Base-by-base conservation (phyloP, 1,140 invertebrate genomes). In the Drosophila pruinosa region DNA sequence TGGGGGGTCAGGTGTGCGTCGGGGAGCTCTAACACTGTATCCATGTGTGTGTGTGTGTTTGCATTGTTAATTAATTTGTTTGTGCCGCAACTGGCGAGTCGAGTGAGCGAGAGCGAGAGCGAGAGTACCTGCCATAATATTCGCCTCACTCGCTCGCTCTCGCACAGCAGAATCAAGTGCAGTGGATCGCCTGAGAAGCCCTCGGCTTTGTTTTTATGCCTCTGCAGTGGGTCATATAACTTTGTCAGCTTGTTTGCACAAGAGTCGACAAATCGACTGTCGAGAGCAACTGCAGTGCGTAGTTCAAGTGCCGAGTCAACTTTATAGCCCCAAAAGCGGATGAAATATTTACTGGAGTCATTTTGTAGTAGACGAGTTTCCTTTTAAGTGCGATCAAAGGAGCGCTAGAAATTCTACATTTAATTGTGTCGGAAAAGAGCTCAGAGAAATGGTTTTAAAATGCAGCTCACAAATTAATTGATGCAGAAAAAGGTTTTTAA, bases 51-150 rank as follows among this genome's bases (percentile, higher is more conserved):
- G 26, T 67, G 61, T 54, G 47, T 70, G 67, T 67, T 63, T 75
- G 81, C 81, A 85, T 85, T 85, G 81, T 86, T 85, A 85, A 85
- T 85, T 85, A 85, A 85, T 86, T 85, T 85, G 79, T 69, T 69
- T 69, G 57, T 62, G 65, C 48, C 47, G 7, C 31, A 21, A 41
- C 24, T 28, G 67, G 7, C 50, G 41, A 39, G 41, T n/a, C 28
- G n/a, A 4, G 14, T 52, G 48, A 52, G 78, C 57, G 79, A 17
- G 45, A 64, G 57, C 6, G 61, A 53, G 67, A 74, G 17, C 47
- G 53, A 22, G 52, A 54, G 24, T 17, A 48, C 24, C 39, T 34
- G 7, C 41, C 15, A 67, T 59, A 28, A 41, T 28, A 39, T 39
- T 34, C n/a, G n/a, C n/a, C n/a, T n/a, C 31, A 34, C 31, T 34